Conservation (phyloP, 2,113 vertebrate species). For the Peucedramus taeniatus region DNA sequence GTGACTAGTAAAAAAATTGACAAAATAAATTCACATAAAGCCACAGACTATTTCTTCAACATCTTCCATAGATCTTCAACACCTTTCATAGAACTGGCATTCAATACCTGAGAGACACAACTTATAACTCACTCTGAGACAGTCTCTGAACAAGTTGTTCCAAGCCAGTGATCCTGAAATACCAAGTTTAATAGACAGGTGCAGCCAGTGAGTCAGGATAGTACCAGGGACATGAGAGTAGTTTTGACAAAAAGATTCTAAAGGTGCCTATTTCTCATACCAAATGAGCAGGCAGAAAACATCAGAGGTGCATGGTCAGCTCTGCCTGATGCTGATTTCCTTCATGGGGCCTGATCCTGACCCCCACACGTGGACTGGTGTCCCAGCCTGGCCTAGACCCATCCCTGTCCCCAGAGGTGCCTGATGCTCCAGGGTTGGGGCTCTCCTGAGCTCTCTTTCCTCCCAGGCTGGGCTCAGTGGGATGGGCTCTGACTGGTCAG, state of each 20-base stretch:
- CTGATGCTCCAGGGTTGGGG: not conserved
- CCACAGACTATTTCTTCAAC: not conserved
- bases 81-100: not conserved
- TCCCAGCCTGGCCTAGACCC: not conserved
- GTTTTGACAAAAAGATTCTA: not conserved
- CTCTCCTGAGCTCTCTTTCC: too few relatives aligned
- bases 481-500: not conserved
- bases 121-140: not conserved
- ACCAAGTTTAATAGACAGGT: not conserved
- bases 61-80: not conserved
- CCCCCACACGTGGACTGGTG: rapidly evolving
- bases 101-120: not conserved
- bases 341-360: not conserved
- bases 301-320: not conserved
- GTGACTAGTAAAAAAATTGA: not conserved
- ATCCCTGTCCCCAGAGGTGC: not conserved
- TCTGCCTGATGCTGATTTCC: not conserved
- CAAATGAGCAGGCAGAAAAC: not conserved
- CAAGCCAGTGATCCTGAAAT: not conserved
- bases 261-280: not conserved
- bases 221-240: not conserved
- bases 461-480: not conserved
- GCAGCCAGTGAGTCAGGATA: not conserved
- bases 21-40: not conserved
- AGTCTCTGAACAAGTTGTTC: not conserved